Conservation (phyloP, 2,797 vertebrate genomes). For the Todus mexicanus region DNA sequence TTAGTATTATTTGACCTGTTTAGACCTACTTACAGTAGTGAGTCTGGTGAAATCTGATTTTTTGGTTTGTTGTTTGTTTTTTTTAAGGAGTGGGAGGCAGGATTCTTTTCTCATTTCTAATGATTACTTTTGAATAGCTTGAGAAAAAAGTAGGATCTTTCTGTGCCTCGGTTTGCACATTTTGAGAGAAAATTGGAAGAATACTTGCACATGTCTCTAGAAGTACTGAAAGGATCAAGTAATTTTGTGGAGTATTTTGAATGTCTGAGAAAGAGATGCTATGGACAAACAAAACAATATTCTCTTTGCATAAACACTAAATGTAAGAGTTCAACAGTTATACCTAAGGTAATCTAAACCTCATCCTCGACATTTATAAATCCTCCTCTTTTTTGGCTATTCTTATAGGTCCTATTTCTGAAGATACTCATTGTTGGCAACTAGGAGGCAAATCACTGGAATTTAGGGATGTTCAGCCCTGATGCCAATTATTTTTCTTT, state of each 20-base stretch:
- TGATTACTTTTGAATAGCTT: not conserved
- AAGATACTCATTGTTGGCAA: not conserved
- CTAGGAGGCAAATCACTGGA: not conserved
- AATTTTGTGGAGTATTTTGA: not conserved
- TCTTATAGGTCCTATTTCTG: not conserved
- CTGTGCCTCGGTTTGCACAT: not conserved
- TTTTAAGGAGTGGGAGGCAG: not conserved
- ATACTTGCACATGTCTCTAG: not conserved
- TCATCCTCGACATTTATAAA: not conserved
- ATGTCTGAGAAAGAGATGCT: not conserved
- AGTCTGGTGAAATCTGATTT: not conserved
- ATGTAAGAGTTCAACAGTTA: not conserved
- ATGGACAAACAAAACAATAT: not conserved
- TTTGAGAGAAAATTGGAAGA: not conserved
- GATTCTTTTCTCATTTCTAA: not conserved
- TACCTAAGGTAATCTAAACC: not conserved
- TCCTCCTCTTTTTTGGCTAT: not conserved
- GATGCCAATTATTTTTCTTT: not conserved
- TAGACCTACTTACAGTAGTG: not conserved
- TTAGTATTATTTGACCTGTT: not conserved
- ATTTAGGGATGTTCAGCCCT: not conserved
- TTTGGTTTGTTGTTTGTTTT: not conserved
- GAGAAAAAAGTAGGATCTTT: not conserved
- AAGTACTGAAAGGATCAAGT: not conserved
- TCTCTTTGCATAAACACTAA: not conserved